A percentile compares a stretch with the other conserved stretches of the same genome.
Evolutionary conservation across 2,888 invertebrate species (phyloP).

Genomic region (Ashinkailepas kermadecensis): DNA sequence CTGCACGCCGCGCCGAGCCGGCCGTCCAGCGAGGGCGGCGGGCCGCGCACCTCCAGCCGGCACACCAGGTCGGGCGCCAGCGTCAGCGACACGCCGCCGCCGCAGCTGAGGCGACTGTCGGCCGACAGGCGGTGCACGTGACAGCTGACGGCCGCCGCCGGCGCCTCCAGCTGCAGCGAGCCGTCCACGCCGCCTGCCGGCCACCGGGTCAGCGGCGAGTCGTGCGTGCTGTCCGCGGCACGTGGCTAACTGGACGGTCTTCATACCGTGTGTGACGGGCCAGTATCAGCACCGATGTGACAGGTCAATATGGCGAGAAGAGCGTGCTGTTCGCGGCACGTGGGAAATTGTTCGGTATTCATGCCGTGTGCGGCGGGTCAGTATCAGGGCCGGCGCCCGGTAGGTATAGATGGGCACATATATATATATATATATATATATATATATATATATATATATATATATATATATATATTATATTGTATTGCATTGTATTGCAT

Average conservation of each 20-base stretch:
- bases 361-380: no score
- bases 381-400: no score
- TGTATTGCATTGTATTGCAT: no score
- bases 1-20: conserved; percentile 29
- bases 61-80: not conserved
- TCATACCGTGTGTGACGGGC: not conserved
- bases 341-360: no score
- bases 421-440: no score
- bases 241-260: not conserved
- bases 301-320: not conserved
- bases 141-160: not conserved
- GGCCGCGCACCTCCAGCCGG: conserved; percentile 1
- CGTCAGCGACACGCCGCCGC: not conserved
- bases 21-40: conserved; percentile 29
- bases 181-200: conserved; percentile 1
- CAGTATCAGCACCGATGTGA: not conserved
- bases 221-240: no score
- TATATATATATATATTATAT: no score
- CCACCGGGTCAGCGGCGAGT: not conserved
- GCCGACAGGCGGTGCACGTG: not conserved
- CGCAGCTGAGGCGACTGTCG: not conserved
- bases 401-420: no score
- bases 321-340: not conserved
- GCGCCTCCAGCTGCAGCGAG: not conserved
- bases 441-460: no score